Base-by-base conservation (phyloP, 2,888 invertebrate species). In the Drosophila sordidapex region DNA sequence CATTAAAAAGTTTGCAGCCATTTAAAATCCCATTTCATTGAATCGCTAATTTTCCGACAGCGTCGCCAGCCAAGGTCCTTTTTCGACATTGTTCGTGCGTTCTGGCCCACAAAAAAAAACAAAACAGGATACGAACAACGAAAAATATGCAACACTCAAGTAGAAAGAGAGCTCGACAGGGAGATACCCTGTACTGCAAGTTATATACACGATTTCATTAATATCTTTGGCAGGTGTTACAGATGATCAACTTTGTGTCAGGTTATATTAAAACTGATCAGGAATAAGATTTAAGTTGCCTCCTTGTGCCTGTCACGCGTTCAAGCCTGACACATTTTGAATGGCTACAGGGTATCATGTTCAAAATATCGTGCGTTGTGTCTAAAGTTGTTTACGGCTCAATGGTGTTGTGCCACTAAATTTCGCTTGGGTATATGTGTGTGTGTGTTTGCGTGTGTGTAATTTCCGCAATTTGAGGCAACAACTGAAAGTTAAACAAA, bases 11-110 rank as follows among this genome's bases (percentile, higher is more conserved):
- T 90, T 91, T 90, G 79, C 87, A 82, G 87, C 91, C 87, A 90
- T 91, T 90, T 90, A 90, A 90, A 90, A 90, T 90, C 87, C 89
- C 91, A 90, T 91, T 89, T 90, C 90, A 90, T 90, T 90, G 91
- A 90, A 90, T 90, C 91, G 89, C 89, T 91, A 90, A 90, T 90
- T 91, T 91, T 86, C 77, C 89, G 86, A 85, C 90, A 81, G 58
- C 74, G 77, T 65, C 75, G 73, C 72, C 70, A 76, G 60, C 31
- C 66, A 59, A 73, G 62, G 48, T 64, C 67, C 49, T 66, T 66
- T 65, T 70, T 60, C 27, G 58, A 57, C 33, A 62, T 72, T 80
- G 65, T 69, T 74, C 49, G 27, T 56, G 36, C 40, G 38, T 38
- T 56, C 53, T 68, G 38, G 57, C 76, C 69, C 21, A 21, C 21